Conservation (phyloP, 2,113 vertebrate genomes). For the Lophochroa leadbeateri region DNA sequence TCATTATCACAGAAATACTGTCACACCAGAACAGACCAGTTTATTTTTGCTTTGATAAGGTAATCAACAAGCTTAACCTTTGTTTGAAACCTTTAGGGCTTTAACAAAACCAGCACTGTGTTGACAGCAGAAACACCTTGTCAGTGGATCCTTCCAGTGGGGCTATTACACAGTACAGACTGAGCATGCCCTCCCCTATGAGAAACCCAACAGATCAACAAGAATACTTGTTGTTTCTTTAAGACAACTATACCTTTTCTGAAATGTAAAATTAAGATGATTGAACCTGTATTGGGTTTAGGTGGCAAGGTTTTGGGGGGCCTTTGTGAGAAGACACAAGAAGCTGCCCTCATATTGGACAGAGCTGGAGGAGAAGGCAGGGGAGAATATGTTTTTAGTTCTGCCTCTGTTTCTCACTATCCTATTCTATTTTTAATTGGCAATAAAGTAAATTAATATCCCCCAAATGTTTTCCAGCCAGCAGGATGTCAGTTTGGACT, state of each 20-base stretch:
- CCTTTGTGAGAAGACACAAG: neutral
- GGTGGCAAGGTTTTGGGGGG: neutral
- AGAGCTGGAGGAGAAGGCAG: neutral
- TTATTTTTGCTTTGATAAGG: neutral
- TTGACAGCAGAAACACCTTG: neutral
- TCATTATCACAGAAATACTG: neutral
- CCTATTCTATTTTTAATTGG: neutral
- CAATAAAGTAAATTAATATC: neutral
- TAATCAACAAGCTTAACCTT: neutral
- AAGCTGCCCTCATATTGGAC: neutral
- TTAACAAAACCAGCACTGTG: neutral
- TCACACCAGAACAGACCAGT: neutral
- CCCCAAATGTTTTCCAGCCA: neutral
- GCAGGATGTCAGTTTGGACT: neutral
- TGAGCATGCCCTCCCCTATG: neutral
- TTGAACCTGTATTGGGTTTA: neutral
- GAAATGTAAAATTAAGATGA: neutral
- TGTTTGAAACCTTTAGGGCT: neutral
- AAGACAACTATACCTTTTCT: neutral
- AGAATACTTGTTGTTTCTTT: neutral
- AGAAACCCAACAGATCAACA: neutral
- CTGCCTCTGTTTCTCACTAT: neutral
- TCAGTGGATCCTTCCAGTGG: neutral
- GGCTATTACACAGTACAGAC: neutral
- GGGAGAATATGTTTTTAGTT: neutral